phyloP scores from a whole-genome alignment of 2,797 vertebrate genomes.

The Falco columbarius region DNA sequence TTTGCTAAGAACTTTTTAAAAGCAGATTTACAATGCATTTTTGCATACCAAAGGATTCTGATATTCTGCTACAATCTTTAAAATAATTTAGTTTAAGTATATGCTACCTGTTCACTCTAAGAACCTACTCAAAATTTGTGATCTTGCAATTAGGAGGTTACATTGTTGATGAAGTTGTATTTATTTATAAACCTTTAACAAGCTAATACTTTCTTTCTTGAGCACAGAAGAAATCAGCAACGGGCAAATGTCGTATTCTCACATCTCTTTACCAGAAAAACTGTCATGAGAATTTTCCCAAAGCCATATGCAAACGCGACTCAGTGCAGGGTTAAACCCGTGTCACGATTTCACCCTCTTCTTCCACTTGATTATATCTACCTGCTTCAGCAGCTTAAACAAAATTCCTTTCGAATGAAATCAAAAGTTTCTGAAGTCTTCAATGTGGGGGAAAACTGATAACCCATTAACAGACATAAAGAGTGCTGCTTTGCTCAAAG shows the following conservation, averaged over 20 bases:
- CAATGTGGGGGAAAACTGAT: background rate
- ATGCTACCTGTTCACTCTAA: background rate
- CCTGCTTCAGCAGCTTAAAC: background rate
- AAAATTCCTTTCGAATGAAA: background rate
- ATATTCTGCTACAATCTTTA: background rate
- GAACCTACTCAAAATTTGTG: background rate
- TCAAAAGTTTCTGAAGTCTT: background rate
- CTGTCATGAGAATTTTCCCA: background rate
- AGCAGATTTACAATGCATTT: background rate
- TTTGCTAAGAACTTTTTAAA: background rate
- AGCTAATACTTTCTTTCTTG: background rate
- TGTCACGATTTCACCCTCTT: background rate
- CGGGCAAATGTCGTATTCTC: background rate
- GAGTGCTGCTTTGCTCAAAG: background rate
- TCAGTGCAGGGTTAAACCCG: background rate
- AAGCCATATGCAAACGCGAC: background rate
- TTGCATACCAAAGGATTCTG: background rate
- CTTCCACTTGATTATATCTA: background rate
- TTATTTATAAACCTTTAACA: background rate
- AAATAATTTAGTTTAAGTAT: background rate
- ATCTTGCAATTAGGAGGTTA: background rate
- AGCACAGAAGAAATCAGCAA: background rate
- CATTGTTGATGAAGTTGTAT: background rate
- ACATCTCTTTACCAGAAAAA: background rate
- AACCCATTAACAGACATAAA: background rate